Percentiles rank a stretch among this genome's conserved stretches.
Evolutionary conservation across 2,888 invertebrate species (phyloP).

Genomic region (Helicoverpa assulta): DNA sequence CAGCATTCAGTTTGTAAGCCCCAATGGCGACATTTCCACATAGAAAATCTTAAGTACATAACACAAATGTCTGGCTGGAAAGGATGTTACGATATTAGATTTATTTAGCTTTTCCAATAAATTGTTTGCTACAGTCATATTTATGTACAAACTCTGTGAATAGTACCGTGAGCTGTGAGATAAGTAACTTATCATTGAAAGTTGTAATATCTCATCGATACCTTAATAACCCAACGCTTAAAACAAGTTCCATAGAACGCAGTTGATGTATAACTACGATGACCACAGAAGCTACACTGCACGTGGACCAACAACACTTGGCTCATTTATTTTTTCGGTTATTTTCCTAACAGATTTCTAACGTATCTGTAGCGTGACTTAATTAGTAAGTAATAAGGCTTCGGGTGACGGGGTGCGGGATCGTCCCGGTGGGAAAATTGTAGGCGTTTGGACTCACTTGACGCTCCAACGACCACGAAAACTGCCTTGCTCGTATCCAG

Average conservation of each 20-base stretch:
- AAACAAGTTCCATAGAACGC: background rate
- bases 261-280: background rate
- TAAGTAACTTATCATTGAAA: too few relatives aligned
- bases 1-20: too few relatives aligned
- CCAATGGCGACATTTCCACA: too few relatives aligned
- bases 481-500: conserved; percentile 72
- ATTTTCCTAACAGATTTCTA: conserved; percentile 60
- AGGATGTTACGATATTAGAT: too few relatives aligned
- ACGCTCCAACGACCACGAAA: conserved; percentile 86
- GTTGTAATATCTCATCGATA: too few relatives aligned
- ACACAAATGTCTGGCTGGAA: too few relatives aligned
- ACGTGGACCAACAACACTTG: background rate
- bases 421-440: conserved; percentile 83
- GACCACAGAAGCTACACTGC: background rate
- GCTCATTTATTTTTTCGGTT: conserved; percentile 27
- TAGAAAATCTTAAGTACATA: too few relatives aligned
- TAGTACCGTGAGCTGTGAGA: too few relatives aligned
- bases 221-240: background rate
- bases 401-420: conserved; percentile 75
- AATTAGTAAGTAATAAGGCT: conserved; percentile 79
- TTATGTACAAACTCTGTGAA: too few relatives aligned
- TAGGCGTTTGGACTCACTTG: conserved; percentile 83
- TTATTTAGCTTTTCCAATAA: too few relatives aligned
- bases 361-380: conserved; percentile 66
- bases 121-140: too few relatives aligned